Conservation (phyloP, 2,888 invertebrate genomes). For the Nephrotoma appendiculata region DNA sequence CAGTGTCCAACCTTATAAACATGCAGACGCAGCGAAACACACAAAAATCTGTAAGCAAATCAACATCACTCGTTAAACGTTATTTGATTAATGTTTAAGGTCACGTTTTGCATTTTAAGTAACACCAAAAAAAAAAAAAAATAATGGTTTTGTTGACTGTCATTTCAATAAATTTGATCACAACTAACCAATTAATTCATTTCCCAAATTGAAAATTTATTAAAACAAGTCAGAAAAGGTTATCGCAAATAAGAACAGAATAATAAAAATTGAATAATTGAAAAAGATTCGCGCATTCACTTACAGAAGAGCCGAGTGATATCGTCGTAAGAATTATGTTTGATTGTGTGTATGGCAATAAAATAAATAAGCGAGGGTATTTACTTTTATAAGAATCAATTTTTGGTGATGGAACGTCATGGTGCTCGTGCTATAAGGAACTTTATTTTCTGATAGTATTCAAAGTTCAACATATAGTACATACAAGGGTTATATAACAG, state of each 20-base stretch:
- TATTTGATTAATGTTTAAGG: too few relatives aligned
- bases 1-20: too few relatives aligned
- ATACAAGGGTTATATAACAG: too few relatives aligned
- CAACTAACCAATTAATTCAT: background rate
- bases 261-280: background rate
- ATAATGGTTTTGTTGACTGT: background rate
- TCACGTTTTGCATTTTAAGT: background rate
- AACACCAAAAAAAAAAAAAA: background rate
- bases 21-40: too few relatives aligned
- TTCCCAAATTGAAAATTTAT: background rate
- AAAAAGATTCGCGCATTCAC: background rate
- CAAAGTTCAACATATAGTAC: too few relatives aligned
- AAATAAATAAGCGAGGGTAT: background rate
- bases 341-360: too few relatives aligned
- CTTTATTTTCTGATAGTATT: too few relatives aligned
- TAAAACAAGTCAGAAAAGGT: background rate
- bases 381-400: background rate
- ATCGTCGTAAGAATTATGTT: background rate
- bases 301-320: background rate
- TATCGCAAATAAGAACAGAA: background rate
- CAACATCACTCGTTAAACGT: too few relatives aligned
- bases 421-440: background rate
- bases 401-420: background rate
- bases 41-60: too few relatives aligned
- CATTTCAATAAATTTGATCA: background rate